Evolutionary conservation across 2,113 vertebrate species (phyloP).

Genomic region (Colistium nudipinnis): DNA sequence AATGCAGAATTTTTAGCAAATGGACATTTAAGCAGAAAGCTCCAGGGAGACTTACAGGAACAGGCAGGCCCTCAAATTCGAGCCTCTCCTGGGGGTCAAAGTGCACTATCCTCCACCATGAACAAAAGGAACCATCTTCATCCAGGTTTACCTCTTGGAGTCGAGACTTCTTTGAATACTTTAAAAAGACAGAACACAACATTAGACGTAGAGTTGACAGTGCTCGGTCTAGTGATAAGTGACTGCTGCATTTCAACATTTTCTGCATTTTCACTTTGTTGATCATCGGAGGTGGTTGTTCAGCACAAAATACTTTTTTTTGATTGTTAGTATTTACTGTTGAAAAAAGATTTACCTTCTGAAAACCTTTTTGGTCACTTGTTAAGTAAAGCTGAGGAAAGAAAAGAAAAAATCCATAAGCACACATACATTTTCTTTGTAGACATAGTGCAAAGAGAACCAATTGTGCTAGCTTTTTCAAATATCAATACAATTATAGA

Average conservation of each 20-base stretch:
- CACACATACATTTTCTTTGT: no score
- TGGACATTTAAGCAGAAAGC: background rate
- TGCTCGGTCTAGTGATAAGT: background rate
- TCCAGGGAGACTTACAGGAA: slow-evolving; percentile 81
- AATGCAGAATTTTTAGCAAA: background rate
- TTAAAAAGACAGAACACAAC: background rate
- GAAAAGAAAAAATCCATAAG: slow-evolving; percentile 10
- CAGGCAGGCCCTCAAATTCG: slow-evolving; percentile 87
- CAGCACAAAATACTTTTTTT: background rate
- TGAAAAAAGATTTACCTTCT: slow-evolving; percentile 61
- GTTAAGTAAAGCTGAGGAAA: slow-evolving; percentile 86
- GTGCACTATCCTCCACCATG: slow-evolving; percentile 85
- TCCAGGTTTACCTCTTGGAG: slow-evolving; percentile 89
- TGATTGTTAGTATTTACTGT: background rate
- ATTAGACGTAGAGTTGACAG: background rate
- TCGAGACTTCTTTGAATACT: slow-evolving; percentile 83
- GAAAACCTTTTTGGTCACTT: slow-evolving; percentile 86
- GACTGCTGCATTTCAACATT: no score
- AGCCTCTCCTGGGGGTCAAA: slow-evolving; percentile 89
- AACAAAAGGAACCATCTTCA: slow-evolving; percentile 77
- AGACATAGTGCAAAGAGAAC: no score
- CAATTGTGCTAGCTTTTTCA: no score
- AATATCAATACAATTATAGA: no score
- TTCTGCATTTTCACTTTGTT: no score
- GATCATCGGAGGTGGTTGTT: background rate